A percentile compares a stretch with the other conserved stretches of the same genome.
Conservation (phyloP, 2,888 invertebrate species). For the Drosophila cognata region DNA sequence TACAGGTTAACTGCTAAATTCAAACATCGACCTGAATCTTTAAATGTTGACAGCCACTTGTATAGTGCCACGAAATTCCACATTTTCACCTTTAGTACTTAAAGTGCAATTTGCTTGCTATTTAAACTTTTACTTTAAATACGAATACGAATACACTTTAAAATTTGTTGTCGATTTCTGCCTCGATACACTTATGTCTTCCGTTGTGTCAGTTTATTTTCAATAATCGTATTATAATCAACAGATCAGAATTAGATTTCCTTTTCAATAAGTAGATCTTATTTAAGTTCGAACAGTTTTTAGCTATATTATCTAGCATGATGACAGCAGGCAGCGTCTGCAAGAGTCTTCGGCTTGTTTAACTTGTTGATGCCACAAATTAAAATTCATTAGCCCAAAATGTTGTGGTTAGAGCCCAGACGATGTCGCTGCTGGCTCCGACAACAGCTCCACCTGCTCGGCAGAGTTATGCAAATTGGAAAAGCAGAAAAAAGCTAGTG, state of each 20-base stretch:
- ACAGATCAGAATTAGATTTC: background rate
- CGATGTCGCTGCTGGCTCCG: constrained; percentile 20
- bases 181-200: background rate
- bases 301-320: background rate
- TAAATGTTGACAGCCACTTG: background rate
- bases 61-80: background rate
- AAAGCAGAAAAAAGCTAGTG: constrained; percentile 21
- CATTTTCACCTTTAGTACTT: background rate
- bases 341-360: constrained; percentile 37
- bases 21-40: no score
- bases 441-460: constrained; percentile 36
- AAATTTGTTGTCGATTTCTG: background rate
- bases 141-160: background rate
- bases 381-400: constrained; percentile 73
- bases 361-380: constrained; percentile 76
- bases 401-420: constrained; percentile 59
- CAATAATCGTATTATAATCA: background rate
- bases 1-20: background rate
- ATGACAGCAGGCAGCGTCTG: constrained; percentile 3
- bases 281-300: background rate
- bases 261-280: background rate
- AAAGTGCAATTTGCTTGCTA: background rate
- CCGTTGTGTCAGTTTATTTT: background rate
- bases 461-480: constrained; percentile 67
- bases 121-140: background rate